Percentiles rank a stretch among this genome's conserved stretches.
These are phyloP conservation scores for Campoletis raptor DNA, from an alignment of 2,888 invertebrate genomes.

Conservation along the genomic window DNA sequence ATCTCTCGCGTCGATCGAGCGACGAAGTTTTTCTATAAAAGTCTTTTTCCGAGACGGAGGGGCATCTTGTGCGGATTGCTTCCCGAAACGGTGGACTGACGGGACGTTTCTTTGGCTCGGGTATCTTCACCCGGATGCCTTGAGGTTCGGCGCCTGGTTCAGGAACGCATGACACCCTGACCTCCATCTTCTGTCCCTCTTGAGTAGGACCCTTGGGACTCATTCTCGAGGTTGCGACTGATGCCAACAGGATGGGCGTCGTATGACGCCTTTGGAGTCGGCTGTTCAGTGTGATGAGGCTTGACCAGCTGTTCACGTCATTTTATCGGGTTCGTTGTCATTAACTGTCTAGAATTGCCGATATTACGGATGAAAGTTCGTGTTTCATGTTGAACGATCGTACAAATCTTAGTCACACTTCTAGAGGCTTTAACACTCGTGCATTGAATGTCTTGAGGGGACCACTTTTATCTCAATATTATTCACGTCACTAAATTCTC, in stretches of 20 bases:
- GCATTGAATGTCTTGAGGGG: constrained; percentile 1
- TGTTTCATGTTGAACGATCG: neutral
- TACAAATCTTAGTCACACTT: neutral
- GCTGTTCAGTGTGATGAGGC: constrained; percentile 76
- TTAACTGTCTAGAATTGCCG: constrained; percentile 4
- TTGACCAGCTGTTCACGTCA: constrained; percentile 14
- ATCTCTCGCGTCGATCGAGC: constrained; percentile 81
- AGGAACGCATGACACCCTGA: constrained; percentile 81
- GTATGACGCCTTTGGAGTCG: constrained; percentile 78
- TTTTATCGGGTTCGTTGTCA: neutral
- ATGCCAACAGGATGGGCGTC: constrained; percentile 73
- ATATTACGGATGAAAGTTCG: neutral
- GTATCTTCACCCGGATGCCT: constrained; percentile 81
- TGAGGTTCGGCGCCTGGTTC: constrained; percentile 81
- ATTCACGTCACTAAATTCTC: neutral
- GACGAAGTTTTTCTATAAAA: constrained; percentile 80
- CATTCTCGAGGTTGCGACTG: constrained; percentile 74
- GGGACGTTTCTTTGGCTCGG: constrained; percentile 81
- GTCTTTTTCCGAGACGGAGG: constrained; percentile 81
- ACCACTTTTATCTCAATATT: neutral
- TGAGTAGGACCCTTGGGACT: constrained; percentile 81
- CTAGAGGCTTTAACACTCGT: neutral
- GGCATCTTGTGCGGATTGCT: constrained; percentile 77
- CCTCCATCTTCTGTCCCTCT: constrained; percentile 80
- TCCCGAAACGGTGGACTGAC: constrained; percentile 76